A percentile compares a stretch with the other conserved stretches of the same genome.
Conservation (phyloP, 2,797 vertebrate genomes). For the Alcedo quadribrachys region DNA sequence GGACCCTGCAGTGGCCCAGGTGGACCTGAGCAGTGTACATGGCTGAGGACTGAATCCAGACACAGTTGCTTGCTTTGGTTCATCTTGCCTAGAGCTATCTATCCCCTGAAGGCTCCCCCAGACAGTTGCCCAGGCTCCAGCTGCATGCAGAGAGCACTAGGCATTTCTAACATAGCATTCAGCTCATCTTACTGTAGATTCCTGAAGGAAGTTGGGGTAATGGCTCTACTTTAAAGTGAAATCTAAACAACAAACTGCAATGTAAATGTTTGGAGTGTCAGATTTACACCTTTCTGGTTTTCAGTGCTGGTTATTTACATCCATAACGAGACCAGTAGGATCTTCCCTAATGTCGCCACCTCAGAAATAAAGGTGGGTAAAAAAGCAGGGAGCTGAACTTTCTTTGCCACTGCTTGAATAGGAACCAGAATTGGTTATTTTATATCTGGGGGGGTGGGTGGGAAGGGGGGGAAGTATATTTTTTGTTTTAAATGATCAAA, state of each 20-base stretch:
- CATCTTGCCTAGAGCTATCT: background rate
- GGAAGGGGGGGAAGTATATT: too few relatives aligned
- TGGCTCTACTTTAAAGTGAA: background rate
- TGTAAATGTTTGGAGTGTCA: background rate
- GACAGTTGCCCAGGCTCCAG: background rate
- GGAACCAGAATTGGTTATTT: background rate
- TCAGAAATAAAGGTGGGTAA: background rate
- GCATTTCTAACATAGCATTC: background rate
- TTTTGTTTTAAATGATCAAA: background rate
- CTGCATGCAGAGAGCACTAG: too few relatives aligned
- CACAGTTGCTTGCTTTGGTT: fast-evolving
- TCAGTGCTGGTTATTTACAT: background rate
- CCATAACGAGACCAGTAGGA: background rate
- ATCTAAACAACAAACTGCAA: background rate
- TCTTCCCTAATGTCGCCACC: background rate
- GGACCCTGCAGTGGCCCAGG: background rate
- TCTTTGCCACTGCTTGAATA: background rate
- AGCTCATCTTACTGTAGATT: background rate
- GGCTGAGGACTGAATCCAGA: background rate
- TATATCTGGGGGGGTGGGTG: background rate
- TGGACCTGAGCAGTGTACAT: background rate
- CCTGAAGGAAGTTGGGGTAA: background rate
- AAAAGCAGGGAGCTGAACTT: background rate
- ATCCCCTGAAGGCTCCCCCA: fast-evolving
- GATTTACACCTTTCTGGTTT: background rate